A percentile compares a stretch with the other conserved stretches of the same genome.
Conservation (phyloP, 2,113 vertebrate genomes). For the Probosciger aterrimus region DNA sequence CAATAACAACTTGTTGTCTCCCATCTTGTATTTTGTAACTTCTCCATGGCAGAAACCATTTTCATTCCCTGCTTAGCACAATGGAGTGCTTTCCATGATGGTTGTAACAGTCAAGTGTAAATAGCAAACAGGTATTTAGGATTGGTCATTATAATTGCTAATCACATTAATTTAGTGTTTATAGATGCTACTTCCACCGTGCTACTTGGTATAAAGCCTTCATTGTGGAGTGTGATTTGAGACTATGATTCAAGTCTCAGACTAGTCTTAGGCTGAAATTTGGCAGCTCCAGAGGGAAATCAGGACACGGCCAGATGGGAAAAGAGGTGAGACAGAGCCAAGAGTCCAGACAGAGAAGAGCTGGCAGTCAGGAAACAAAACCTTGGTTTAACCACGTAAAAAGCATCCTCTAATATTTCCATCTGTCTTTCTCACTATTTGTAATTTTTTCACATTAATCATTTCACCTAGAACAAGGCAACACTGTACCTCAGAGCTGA, state of each 20-base stretch:
- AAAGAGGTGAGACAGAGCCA: background rate
- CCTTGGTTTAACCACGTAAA: background rate
- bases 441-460: background rate
- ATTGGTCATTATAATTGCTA: background rate
- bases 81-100: background rate
- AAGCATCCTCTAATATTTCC: background rate
- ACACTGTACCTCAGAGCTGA: background rate
- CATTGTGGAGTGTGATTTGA: background rate
- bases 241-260: background rate
- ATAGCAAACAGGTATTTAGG: background rate
- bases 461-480: background rate
- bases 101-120: background rate
- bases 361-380: background rate
- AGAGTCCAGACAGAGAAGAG: background rate
- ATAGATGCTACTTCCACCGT: background rate
- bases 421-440: background rate
- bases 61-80: background rate
- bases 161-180: background rate
- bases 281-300: background rate
- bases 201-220: background rate
- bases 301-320: background rate
- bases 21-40: background rate
- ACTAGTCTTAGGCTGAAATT: background rate
- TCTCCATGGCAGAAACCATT: background rate
- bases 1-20: background rate